Evolutionary conservation across 2,888 invertebrate genomes (phyloP).

Genomic region (Pocota personata): DNA sequence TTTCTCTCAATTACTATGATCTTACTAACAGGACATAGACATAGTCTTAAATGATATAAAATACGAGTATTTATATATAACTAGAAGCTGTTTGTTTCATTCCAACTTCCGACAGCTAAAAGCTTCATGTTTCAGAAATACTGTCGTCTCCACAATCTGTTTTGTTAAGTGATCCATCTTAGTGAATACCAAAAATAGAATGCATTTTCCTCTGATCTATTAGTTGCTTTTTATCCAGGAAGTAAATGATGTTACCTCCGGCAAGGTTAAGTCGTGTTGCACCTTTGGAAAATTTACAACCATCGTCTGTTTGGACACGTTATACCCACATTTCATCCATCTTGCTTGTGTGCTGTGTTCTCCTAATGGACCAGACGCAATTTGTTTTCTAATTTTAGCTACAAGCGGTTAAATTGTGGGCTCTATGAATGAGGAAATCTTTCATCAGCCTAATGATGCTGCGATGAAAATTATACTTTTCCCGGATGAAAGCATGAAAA

Average conservation of each 20-base stretch:
- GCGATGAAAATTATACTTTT: constrained; percentile 22
- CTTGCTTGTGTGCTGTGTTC: neutral
- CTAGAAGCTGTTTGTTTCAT: no score
- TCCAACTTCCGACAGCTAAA: constrained; percentile 2
- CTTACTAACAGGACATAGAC: no score
- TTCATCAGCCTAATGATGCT: constrained; percentile 23
- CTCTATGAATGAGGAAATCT: constrained; percentile 48
- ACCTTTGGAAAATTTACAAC: constrained; percentile 36
- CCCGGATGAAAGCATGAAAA: constrained; percentile 8
- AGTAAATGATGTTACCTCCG: constrained; percentile 6
- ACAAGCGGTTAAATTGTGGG: neutral
- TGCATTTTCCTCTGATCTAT: constrained; percentile 6
- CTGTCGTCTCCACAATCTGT: neutral
- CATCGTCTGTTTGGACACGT: neutral
- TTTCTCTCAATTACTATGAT: no score
- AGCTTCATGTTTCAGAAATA: neutral
- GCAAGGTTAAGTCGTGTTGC: constrained; percentile 32
- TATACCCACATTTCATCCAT: neutral
- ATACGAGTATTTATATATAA: no score
- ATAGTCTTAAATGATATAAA: no score
- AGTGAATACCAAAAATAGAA: constrained; percentile 10
- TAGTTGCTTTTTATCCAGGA: constrained; percentile 31
- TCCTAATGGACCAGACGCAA: constrained; percentile 7
- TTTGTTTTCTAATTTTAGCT: constrained; percentile 37
- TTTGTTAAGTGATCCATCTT: neutral